Evolutionary conservation across 2,888 invertebrate species (phyloP), one percentile per base, ranked within the genome.

Genomic region (Orchesellides sinensis): DNA sequence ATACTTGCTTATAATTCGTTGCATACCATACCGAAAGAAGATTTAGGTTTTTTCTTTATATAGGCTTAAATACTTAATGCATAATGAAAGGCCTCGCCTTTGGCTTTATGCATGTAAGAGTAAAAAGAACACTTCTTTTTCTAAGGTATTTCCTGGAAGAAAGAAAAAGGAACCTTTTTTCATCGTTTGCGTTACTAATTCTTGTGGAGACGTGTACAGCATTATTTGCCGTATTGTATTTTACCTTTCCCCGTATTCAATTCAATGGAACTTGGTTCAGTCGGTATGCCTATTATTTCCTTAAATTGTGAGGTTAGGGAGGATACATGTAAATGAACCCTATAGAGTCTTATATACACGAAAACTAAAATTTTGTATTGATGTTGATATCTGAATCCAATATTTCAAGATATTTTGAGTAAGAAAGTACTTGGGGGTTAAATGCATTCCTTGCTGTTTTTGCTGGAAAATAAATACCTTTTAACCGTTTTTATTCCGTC

Each of bases 401-500:
- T 65, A 65, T 40, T 65, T 45, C 45, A 23, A 65, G 45, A 65
- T 59, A 59, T 45, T 65, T 19, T 4, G 12, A 40, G 40, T 40
- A 65, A 59, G 32, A 59, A 23, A 40, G 4, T 10, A 10, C 65
- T 23, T 8, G n/a, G n/a, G n/a, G n/a, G n/a, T n/a, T 14, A 63
- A 63, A 65, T 65, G 65, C 65, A 65, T 65, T 65, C 65, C 65
- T 21, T 65, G 65, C 40, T 27, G 6, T n/a, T n/a, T 47, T 29
- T 14, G 32, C 59, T 59, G 29, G n/a, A n/a, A n/a, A 59, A 29
- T 32, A 54, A 54, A 59, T 29, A 59, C 19, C 63, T 63, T 61
- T 63, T 63, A 19, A 35, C n/a, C 32, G 32, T 35, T 54, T 59
- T 27, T n/a, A 29, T 21, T 21, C 49, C n/a, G 14, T 23, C 27